These are phyloP conservation scores for Eristalis pertinax DNA, from an alignment of 2,888 invertebrate genomes.

Conservation along the genomic window DNA sequence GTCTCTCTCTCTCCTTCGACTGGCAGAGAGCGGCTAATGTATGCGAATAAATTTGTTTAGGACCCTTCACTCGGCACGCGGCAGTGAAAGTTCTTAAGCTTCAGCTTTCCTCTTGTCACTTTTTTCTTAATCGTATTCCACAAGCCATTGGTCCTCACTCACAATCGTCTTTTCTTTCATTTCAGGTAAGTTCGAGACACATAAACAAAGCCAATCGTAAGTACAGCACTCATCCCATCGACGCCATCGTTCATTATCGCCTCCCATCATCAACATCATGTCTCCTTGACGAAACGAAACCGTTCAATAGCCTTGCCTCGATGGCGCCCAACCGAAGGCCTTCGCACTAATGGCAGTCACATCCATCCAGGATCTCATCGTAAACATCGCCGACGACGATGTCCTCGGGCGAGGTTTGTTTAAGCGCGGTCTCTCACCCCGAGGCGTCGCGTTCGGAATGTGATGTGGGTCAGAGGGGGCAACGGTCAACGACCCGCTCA, in stretches of 20 bases:
- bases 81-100: neutral
- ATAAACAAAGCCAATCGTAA: neutral
- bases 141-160: neutral
- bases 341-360: neutral
- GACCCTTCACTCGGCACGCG: neutral
- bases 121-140: neutral
- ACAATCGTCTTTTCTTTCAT: neutral
- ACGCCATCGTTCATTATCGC: conserved; percentile 1
- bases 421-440: neutral
- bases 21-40: neutral
- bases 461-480: conserved; percentile 24
- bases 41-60: neutral
- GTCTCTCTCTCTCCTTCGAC: neutral
- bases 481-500: conserved; percentile 6
- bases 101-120: neutral
- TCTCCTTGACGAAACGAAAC: neutral
- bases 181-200: neutral
- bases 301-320: neutral
- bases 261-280: neutral
- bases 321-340: conserved; percentile 9
- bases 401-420: conserved; percentile 20
- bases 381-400: neutral
- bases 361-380: conserved; percentile 9
- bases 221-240: neutral
- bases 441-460: neutral